These are phyloP conservation scores for Drosophila nigromelanica DNA, from an alignment of 1,140 invertebrate species.

Conservation along the genomic window DNA sequence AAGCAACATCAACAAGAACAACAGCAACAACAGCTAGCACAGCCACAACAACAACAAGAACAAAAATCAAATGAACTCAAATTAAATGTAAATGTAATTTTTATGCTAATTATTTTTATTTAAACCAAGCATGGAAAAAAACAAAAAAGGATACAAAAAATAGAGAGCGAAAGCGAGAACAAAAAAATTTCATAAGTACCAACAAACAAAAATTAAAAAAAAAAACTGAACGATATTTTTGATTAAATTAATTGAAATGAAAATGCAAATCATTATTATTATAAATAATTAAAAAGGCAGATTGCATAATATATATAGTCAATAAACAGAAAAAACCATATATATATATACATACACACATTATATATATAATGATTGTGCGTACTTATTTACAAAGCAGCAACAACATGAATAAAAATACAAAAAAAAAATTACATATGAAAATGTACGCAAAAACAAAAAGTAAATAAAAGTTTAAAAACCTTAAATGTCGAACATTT, in stretches of 20 bases:
- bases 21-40: conserved; percentile 53
- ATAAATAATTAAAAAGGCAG: conserved; percentile 68
- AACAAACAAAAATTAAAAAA: conserved; percentile 38
- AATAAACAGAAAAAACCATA: conserved; percentile 42
- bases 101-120: conserved; percentile 84
- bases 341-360: conserved; percentile 37
- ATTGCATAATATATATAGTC: conserved; percentile 57
- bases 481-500: conserved; percentile 48
- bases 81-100: conserved; percentile 84
- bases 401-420: conserved; percentile 57
- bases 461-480: conserved; percentile 15
- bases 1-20: conserved; percentile 45
- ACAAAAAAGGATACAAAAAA: conserved; percentile 15
- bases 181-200: conserved; percentile 41
- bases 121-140: conserved; percentile 58
- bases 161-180: conserved; percentile 8
- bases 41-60: conserved; percentile 58
- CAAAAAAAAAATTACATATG: conserved; percentile 48
- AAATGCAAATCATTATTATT: conserved; percentile 66
- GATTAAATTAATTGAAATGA: conserved; percentile 69
- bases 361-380: conserved; percentile 49
- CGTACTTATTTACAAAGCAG: conserved; percentile 72
- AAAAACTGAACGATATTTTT: conserved; percentile 72
- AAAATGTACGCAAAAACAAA: conserved; percentile 48
- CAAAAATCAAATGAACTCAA: conserved; percentile 84